Percentiles rank a stretch among this genome's conserved stretches.
Evolutionary conservation across 2,888 invertebrate species (phyloP).

Genomic region (Euproctis similis): DNA sequence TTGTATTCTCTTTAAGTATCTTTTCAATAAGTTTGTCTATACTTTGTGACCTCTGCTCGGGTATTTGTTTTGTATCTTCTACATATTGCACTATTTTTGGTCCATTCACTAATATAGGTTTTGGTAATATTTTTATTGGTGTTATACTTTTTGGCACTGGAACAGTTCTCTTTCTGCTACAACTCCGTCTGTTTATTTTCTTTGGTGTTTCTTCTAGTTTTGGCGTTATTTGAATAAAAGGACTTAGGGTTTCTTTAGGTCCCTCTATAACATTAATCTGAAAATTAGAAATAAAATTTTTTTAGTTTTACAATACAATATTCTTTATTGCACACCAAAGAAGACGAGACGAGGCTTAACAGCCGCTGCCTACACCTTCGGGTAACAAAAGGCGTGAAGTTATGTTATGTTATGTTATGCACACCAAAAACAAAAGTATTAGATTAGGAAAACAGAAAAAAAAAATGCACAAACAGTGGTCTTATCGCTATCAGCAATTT

Average conservation of each 20-base stretch:
- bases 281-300: too few species aligned
- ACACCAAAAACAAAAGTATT: too few species aligned
- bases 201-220: constrained; percentile 43
- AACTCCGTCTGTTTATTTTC: constrained; percentile 44
- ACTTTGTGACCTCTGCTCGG: constrained; percentile 49
- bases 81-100: constrained; percentile 54
- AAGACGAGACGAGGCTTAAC: too few species aligned
- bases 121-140: constrained; percentile 65
- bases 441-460: too few species aligned
- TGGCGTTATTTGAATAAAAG: constrained; percentile 40
- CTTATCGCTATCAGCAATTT: too few species aligned
- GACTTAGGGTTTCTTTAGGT: constrained; percentile 34
- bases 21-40: constrained; percentile 65
- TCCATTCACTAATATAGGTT: constrained; percentile 52
- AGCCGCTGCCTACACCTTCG: too few species aligned
- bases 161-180: constrained; percentile 50
- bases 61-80: constrained; percentile 44
- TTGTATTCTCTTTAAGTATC: constrained; percentile 62
- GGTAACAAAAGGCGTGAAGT: too few species aligned
- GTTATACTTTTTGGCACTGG: constrained; percentile 45
- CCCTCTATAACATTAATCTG: constrained; percentile 63
- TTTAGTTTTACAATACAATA: too few species aligned
- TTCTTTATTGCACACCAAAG: too few species aligned
- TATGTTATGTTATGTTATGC: too few species aligned
- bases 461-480: too few species aligned